Base-by-base conservation (phyloP, 2,888 invertebrate genomes). In the Eupithecia pulchellata region DNA sequence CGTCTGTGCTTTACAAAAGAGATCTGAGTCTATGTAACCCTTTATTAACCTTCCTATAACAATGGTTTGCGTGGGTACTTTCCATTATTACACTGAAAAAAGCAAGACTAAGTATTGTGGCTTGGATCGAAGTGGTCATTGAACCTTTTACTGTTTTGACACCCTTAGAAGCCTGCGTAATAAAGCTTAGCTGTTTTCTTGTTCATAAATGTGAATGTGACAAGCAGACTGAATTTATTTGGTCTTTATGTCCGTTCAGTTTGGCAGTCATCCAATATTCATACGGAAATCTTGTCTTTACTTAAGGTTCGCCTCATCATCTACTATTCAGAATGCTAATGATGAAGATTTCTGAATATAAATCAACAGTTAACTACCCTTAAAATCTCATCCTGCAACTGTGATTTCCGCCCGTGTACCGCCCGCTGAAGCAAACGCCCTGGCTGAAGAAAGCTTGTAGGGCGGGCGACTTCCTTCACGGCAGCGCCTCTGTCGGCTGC, bases 351-450 rank as follows among this genome's bases (percentile, higher is more conserved):
- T 34, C 14, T 14, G 34, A 25, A 36, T 34, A 36, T 34, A 14
- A 34, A 25, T 6, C 25, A 34, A 34, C 61, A 36, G n/a, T 34
- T 20, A 13, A 34, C 20, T 34, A n/a, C n/a, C 13, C 20, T 20
- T 2, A 61, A n/a, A n/a, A 58, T 17, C 25, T 63, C 11, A 20
- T 71, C 64, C 68, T 71, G 65, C 36, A 60, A 81, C 71, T 79
- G 81, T 85, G 85, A 85, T 86, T 89, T 84, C 82, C 79, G 79
- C 79, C 77, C 83, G 81, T 76, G 71, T 74, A 83, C 89, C 89
- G 91, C 90, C 91, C 91, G 90, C 82, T 85, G 85, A 91, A 91
- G 89, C 92, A 90, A 82, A 92, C 91, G 92, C 92, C 93, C 93
- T 89, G 87, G 89, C 89, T 88, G 87, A 89, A 90, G 90, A 91